phyloP scores from a whole-genome alignment of 2,113 vertebrate species.

The Nerophis lumbriciformis region DNA sequence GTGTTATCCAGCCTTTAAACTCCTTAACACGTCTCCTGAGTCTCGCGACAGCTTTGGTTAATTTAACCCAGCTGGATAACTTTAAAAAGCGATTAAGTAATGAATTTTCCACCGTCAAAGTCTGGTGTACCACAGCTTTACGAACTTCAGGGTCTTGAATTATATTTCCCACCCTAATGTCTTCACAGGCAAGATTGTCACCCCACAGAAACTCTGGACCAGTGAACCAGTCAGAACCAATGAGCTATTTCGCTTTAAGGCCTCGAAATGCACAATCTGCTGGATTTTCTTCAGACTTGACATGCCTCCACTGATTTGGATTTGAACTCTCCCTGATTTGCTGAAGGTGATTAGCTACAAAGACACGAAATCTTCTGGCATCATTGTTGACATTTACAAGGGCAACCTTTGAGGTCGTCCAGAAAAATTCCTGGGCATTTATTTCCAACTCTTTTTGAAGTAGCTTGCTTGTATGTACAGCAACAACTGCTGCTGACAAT shows the following conservation, averaged over 20 bases:
- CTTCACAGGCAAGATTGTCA: constrained; percentile 14
- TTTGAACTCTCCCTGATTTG: no score
- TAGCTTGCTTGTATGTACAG: constrained; percentile 19
- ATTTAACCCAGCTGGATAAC: no score
- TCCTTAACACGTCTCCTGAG: no score
- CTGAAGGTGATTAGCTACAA: constrained; percentile 1
- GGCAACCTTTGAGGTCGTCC: constrained; percentile 4
- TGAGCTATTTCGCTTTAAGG: constrained; percentile 17
- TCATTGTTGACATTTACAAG: constrained; percentile 5
- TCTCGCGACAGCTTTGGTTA: no score
- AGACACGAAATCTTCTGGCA: constrained; percentile 14
- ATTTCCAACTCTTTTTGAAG: constrained; percentile 20
- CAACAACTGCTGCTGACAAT: constrained; percentile 18
- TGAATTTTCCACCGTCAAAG: no score
- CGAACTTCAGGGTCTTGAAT: no score
- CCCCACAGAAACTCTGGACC: constrained; percentile 30
- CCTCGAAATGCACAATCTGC: constrained; percentile 14
- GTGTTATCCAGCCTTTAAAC: no score
- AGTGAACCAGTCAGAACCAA: constrained; percentile 25
- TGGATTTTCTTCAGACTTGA: no score
- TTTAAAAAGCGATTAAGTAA: no score
- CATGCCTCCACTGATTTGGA: no score
- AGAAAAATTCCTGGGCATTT: neutral
- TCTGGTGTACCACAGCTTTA: no score
- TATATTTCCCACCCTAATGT: constrained; percentile 13